These are phyloP conservation scores for Actenoides hombroni DNA, from an alignment of 2,113 vertebrate genomes.

Conservation along the genomic window DNA sequence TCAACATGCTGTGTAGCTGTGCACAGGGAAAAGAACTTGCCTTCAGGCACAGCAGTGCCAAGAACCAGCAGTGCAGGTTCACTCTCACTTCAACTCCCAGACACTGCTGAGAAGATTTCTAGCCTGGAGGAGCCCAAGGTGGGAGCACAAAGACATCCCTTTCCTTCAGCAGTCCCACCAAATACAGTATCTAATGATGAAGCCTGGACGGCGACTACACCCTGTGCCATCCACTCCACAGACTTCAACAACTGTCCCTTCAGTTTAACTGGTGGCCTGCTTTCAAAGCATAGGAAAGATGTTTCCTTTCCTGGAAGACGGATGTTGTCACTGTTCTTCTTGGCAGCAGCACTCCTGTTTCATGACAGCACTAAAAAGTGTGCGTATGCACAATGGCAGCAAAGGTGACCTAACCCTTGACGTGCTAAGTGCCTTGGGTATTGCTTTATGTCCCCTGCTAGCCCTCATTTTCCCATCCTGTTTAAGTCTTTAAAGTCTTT, in stretches of 20 bases:
- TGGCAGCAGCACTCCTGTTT: neutral
- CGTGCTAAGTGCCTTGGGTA: neutral
- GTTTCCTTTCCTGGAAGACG: neutral
- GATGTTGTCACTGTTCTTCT: neutral
- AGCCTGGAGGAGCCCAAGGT: neutral
- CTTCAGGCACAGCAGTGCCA: neutral
- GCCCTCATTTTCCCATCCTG: neutral
- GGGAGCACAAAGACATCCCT: neutral
- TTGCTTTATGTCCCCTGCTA: neutral
- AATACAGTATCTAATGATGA: neutral
- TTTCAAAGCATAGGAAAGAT: neutral
- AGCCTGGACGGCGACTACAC: neutral
- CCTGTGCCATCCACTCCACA: neutral
- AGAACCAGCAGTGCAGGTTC: constrained; percentile 3
- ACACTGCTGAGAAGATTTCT: neutral
- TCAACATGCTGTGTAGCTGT: neutral
- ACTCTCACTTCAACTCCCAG: neutral
- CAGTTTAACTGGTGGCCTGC: neutral
- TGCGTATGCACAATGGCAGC: neutral
- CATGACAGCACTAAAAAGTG: neutral
- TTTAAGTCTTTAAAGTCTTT: neutral
- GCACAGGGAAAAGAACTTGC: neutral
- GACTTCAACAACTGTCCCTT: neutral
- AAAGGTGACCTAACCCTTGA: neutral
- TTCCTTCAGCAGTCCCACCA: neutral